Base-by-base conservation (phyloP, 1,140 invertebrate species). In the Plutomurus gul region DNA sequence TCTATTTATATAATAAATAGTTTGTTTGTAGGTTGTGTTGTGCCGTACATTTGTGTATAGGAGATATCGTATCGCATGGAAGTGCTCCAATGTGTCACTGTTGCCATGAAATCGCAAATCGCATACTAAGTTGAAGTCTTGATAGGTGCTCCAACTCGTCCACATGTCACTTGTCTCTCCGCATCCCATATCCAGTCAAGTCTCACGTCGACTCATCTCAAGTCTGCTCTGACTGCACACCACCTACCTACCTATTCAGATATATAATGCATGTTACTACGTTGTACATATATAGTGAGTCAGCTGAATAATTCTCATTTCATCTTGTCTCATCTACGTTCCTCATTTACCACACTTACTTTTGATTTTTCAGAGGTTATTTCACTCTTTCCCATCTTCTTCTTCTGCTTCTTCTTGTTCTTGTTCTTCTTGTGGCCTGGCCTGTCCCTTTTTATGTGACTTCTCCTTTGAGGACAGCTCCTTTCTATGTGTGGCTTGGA, bases 111-210 rank as follows among this genome's bases (percentile, higher is more conserved):
- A 77, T 56, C 75, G 20, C n/a, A 72, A 51, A 51, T 78, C 65
- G 46, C 77, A 72, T 56, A 79, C 18, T 78, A 72, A 78, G 65
- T 72, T 78, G 51, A 72, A 71, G 76, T 47, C 76, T 51, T 73
- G 76, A 78, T 73, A 33, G 70, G 39, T 78, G 39, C 43, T 20
- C 65, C 40, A 22, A 65, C 37, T 60, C 51, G 36, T 77, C 60
- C 76, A 77, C 74, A 51, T 78, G 76, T 72, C 60, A 78, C 60
- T 73, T 78, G 36, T 65, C 56, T 65, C 56, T 33, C 27, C 36
- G n/a, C 27, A 33, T 65, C 18, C 56, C 16, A 27, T 1, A 65
- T 18, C 11, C 56, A 65, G 49, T 4, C 56, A 30, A 16, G 56
- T 25, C 56, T 7, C 20, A 20, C 18, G 5, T 22, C n/a, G n/a